A percentile compares a stretch with the other conserved stretches of the same genome.
Evolutionary conservation across 1,140 invertebrate species (phyloP).

Genomic region (Heliconius melpomene): DNA sequence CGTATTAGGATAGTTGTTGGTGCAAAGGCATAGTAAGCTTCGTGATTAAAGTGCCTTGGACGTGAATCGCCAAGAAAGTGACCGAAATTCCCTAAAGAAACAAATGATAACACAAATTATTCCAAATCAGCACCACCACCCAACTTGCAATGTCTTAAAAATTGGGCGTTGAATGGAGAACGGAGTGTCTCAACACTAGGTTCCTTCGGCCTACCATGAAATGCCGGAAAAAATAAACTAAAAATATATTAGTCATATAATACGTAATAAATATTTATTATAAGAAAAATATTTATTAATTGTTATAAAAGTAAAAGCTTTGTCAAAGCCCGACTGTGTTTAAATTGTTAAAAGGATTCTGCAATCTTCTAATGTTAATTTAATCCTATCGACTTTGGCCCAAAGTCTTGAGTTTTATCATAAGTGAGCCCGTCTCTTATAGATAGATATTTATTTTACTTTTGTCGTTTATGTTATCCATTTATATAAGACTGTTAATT

Average conservation of each 20-base stretch:
- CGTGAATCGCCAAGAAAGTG: not conserved
- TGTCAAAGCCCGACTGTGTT: not conserved
- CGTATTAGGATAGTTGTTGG: not conserved
- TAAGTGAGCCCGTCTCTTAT: conserved; percentile 48
- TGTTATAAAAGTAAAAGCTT: not conserved
- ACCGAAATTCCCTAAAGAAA: too few relatives aligned
- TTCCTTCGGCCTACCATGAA: too few relatives aligned
- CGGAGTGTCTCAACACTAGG: too few relatives aligned
- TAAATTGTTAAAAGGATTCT: conserved; percentile 40
- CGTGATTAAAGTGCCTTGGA: not conserved
- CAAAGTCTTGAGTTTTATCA: conserved; percentile 53
- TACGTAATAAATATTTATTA: not conserved
- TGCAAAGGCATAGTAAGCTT: not conserved
- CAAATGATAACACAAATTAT: too few relatives aligned
- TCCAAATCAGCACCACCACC: too few relatives aligned
- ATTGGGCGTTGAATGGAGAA: too few relatives aligned
- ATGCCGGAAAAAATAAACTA: too few relatives aligned
- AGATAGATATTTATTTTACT: conserved; percentile 27
- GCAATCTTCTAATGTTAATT: conserved; percentile 65
- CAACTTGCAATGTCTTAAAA: too few relatives aligned
- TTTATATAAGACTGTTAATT: too few relatives aligned
- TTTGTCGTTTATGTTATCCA: not conserved
- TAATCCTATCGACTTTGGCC: conserved; percentile 51
- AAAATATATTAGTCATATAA: too few relatives aligned
- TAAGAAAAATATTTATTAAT: not conserved